Conservation (phyloP, 2,113 vertebrate genomes). For the Panthera leo region DNA sequence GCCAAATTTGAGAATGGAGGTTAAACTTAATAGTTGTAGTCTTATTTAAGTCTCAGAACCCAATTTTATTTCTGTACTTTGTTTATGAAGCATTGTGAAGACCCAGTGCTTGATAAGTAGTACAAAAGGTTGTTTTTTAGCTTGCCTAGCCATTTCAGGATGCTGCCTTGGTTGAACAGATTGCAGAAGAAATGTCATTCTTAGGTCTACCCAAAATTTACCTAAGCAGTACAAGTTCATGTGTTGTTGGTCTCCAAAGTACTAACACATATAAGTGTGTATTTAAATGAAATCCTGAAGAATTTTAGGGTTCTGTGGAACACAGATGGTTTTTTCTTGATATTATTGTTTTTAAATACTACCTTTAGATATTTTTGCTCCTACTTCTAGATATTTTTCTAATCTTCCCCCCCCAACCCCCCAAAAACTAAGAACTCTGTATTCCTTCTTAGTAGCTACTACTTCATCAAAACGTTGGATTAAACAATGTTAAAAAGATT, state of each 20-base stretch:
- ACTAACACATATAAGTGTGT: not conserved
- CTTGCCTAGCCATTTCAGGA: not conserved
- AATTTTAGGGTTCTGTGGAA: not conserved
- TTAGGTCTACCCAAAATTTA: not conserved
- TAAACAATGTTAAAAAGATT: constrained; percentile 16
- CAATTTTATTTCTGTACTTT: constrained; percentile 14
- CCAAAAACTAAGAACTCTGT: not conserved
- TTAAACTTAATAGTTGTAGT: not conserved
- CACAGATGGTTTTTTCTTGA: not conserved
- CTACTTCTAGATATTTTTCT: not conserved
- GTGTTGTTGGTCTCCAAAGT: not conserved
- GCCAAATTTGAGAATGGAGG: not conserved
- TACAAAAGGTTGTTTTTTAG: not conserved
- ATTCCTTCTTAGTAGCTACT: not conserved
- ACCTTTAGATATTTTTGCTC: not conserved
- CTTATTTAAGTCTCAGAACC: constrained; percentile 7
- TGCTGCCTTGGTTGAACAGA: not conserved
- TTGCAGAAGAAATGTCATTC: not conserved
- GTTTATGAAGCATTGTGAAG: not conserved
- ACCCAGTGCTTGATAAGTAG: not conserved
- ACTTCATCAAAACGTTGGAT: not conserved
- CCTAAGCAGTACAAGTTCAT: not conserved
- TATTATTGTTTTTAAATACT: not conserved
- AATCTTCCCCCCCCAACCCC: not conserved
- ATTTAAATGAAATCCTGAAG: not conserved